Conservation (phyloP, 2,113 vertebrate genomes). For the Dissostichus mawsoni region DNA sequence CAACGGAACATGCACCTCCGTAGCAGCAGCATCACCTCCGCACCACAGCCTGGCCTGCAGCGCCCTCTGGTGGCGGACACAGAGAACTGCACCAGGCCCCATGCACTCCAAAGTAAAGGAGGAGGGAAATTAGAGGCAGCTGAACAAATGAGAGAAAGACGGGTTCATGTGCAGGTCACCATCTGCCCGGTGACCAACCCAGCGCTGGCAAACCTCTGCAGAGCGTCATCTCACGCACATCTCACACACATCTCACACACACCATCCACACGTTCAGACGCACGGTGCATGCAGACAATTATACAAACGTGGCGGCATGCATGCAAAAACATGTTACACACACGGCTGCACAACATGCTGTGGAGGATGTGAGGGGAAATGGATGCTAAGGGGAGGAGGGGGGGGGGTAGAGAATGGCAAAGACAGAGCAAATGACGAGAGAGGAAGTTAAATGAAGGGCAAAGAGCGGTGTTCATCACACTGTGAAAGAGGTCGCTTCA, state of each 20-base stretch:
- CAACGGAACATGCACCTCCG: conserved; percentile 47
- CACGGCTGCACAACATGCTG: conserved; percentile 78
- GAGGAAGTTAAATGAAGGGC: conserved; percentile 61
- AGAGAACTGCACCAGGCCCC: neutral
- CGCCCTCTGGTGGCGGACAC: conserved; percentile 83
- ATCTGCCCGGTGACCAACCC: conserved; percentile 88
- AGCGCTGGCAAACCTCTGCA: conserved; percentile 86
- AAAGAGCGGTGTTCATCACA: conserved; percentile 50
- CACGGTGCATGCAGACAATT: conserved; percentile 44
- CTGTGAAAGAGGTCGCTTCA: conserved; percentile 46
- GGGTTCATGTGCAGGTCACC: conserved; percentile 93
- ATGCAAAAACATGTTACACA: conserved; percentile 40
- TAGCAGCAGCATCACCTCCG: neutral
- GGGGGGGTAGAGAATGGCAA: conserved; percentile 3
- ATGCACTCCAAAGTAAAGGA: conserved; percentile 54
- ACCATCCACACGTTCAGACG: conserved; percentile 41
- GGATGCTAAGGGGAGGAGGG: conserved; percentile 30
- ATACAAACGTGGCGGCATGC: conserved; percentile 25
- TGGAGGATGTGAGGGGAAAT: conserved; percentile 50
- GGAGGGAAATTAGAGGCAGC: conserved; percentile 88
- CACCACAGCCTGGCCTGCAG: conserved; percentile 82
- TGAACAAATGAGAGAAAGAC: conserved; percentile 90
- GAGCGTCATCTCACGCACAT: conserved; percentile 82
- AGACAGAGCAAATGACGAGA: conserved; percentile 36
- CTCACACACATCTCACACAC: conserved; percentile 76